Base-by-base conservation (phyloP, 2,113 vertebrate genomes). In the Bubo bubo region DNA sequence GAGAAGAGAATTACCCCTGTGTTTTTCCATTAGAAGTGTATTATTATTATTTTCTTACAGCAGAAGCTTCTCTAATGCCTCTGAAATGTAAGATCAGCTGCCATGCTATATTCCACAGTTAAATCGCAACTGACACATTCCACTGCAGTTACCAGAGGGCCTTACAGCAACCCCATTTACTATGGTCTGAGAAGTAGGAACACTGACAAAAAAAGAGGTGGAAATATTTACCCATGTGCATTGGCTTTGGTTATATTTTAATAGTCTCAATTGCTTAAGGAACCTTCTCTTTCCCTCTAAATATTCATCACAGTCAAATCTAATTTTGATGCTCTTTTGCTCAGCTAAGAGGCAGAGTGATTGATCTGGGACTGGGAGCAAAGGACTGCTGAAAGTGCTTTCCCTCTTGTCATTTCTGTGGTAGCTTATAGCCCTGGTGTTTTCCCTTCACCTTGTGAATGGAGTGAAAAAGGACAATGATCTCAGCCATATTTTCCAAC, bases 241-340 rank as follows among this genome's bases (percentile, higher is more conserved):
- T 76, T 95, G 39, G 24, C 50, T 94, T 74, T 94, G 50, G 59
- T 76, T 92, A 55, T 64, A 89, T 89, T 94, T 82, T 90, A 93
- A 85, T 34, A 82, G 32, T 39, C 45, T 94, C 55, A 92, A 9
- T 79, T 89, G 14, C 85, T 89, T 90, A 87, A 91, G 79, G n/a
- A 96, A 89, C 17, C 35, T 75, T 93, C 76, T 73, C 53, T 85
- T 95, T 92, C 39, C 21, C 2, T 63, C 73, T 90, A 96, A 90
- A 72, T 67, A 73, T 94, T 86, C 1, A 1, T 91, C 87, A 96
- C 60, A 79, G 76, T 86, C 32, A 94, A 94, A 95, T 92, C 74
- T 83, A 85, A 94, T 95, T 97, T 97, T 92, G 85, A 86, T 92
- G 55, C 52, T 47, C 62, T 82, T 97, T 95, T 89, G 41, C 93